Base-by-base conservation (phyloP, 2,113 vertebrate species). In the Clinocottus analis region DNA sequence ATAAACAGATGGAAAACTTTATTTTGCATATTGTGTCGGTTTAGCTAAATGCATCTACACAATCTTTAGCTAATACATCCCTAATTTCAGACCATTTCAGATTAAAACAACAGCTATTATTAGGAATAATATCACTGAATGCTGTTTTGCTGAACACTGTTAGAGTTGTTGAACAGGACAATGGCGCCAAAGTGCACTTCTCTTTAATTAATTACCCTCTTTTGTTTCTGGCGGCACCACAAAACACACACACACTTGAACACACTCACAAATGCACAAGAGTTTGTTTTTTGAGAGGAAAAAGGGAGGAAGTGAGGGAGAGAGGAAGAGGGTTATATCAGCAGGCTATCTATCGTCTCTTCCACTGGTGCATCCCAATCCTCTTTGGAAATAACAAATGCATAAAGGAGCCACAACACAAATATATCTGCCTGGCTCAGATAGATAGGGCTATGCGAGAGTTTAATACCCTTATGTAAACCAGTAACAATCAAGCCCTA, bases 321-420 rank as follows among this genome's bases (percentile, higher is more conserved):
- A 66, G 78, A 87, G 90, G 86, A 85, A 82, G 71, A 90, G 88
- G 85, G 91, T 90, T 90, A 93, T 93, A 93, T 93, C 91, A 92
- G 91, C 89, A 87, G 82, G 89, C 92, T 92, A 93, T 94, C 91
- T 94, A 93, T 93, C 86, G 91, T 91, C 85, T 93, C 90, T 85
- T 92, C 91, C 91, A 86, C 90, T 91, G 90, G 88, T 89, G 92
- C 88, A 89, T 90, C 90, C 89, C 93, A 94, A 94, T 94, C 93
- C 93, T 94, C 93, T 94, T 94, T 94, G 93, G 92, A 94, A 94
- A 94, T 94, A 94, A 94, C 91, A 93, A 93, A 94, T 93, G 91
- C 93, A 94, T 94, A 94, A 93, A 94, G 91, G 91, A 94, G 85
- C 89, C 89, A 91, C 92, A 92, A 92, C 91, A 94, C 92, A 94